A percentile compares a stretch with the other conserved stretches of the same genome.
Evolutionary conservation across 1,140 invertebrate genomes (phyloP).

Genomic region (Drosophila auraria): DNA sequence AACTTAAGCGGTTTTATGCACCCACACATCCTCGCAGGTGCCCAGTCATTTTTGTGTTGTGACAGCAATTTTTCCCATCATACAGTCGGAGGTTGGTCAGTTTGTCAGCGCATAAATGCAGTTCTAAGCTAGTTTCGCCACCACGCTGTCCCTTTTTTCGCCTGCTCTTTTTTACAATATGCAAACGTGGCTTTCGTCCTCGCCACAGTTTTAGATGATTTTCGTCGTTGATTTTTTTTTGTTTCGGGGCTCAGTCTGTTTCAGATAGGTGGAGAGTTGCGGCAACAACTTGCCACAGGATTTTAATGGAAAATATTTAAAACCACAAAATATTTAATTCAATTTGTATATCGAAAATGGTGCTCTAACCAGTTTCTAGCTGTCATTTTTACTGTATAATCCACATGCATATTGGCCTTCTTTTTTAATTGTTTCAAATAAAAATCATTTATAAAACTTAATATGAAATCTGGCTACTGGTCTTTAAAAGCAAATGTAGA

Average conservation of each 20-base stretch:
- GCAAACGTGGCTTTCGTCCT: conserved; percentile 59
- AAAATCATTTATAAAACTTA: not conserved
- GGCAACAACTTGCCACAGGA: conserved; percentile 64
- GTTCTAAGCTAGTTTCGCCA: conserved; percentile 74
- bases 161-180: conserved; percentile 57
- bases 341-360: conserved; percentile 52
- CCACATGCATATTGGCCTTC: not conserved
- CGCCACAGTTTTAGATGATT: conserved; percentile 50
- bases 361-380: conserved; percentile 12
- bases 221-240: conserved; percentile 27
- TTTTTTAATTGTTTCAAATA: not conserved
- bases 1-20: conserved; percentile 77
- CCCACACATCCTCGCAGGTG: conserved; percentile 22
- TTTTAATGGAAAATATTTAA: conserved; percentile 80
- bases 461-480: too few relatives aligned
- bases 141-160: conserved; percentile 25
- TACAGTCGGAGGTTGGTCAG: conserved; percentile 65
- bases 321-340: conserved; percentile 67
- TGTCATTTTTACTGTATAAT: conserved; percentile 2
- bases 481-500: too few relatives aligned
- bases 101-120: conserved; percentile 80
- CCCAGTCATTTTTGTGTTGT: conserved; percentile 67
- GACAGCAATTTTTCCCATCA: conserved; percentile 76
- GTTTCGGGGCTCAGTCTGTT: conserved; percentile 9
- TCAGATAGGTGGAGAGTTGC: conserved; percentile 17